These are phyloP conservation scores for Doryteuthis pealeii DNA, from an alignment of 1,140 invertebrate genomes.

Conservation along the genomic window DNA sequence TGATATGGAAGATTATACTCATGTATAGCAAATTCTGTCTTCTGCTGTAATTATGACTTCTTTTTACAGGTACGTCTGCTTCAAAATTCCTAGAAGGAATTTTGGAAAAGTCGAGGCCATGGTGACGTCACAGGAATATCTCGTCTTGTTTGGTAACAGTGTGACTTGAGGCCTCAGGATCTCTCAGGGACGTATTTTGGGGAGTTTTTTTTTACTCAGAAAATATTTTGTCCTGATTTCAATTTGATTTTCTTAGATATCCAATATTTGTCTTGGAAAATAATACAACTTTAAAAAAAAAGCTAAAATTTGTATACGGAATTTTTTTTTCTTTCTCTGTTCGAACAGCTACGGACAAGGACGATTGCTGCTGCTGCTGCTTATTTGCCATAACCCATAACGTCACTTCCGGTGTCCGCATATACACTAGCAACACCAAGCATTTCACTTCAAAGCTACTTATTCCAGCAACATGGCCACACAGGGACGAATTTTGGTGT, in stretches of 20 bases:
- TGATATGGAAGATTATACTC: constrained; percentile 14
- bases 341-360: no score
- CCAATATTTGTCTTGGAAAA: no score
- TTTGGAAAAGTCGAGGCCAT: constrained; percentile 46
- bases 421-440: no score
- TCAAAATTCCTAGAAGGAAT: constrained; percentile 16
- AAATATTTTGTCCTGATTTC: no score
- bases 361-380: no score
- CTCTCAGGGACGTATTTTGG: no score
- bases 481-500: constrained; percentile 77
- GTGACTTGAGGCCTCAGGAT: not conserved
- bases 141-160: constrained; percentile 6
- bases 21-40: constrained; percentile 9
- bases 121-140: constrained; percentile 44
- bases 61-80: constrained; percentile 9
- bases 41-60: constrained; percentile 13
- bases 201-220: no score
- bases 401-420: not conserved
- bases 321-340: no score
- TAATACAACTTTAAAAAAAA: no score
- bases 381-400: not conserved
- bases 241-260: no score
- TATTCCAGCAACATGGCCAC: constrained; percentile 18
- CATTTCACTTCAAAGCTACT: no score
- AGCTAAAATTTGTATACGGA: no score